Base-by-base conservation (phyloP, 2,113 vertebrate species). In the Porphyrio hochstetteri region DNA sequence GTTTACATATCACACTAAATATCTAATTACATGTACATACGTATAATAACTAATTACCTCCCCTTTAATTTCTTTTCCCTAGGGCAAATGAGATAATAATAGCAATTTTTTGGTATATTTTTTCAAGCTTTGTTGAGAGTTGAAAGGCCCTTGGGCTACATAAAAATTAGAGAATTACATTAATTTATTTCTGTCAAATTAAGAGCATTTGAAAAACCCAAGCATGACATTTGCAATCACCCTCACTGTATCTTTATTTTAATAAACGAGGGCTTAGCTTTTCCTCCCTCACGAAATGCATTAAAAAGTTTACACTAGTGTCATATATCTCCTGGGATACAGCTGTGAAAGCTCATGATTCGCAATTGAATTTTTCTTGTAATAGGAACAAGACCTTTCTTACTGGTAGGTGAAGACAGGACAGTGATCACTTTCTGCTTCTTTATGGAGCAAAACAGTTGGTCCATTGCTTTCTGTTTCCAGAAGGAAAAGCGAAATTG, bases 1-100 rank as follows among this genome's bases (percentile, higher is more conserved):
- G 46, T 92, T 96, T 95, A 82, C 55, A 56, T 80, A 95, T 91
- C 86, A 74, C 35, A 44, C 63, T 87, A 95, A 94, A 80, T 72
- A 90, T 96, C 69, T 97, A 96, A 95, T 95, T 88, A 85, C 31
- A 89, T 91, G 55, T 90, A 94, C 25, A 74, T 83, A 91, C 50
- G 38, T 90, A 55, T 86, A 94, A 93, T 91, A 93, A 80, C 70
- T 95, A 95, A 97, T 96, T 94, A 88, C 48, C 19, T 57, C 48
- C 56, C 50, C 33, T 89, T 91, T 95, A 84, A 64, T 89, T 90
- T 94, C 21, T 80, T 75, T 92, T 44, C 29, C 80, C 57, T 69
- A 84, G 74, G 75, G 81, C 52, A 80, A 69, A 16, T 12, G 63
- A 86, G 64, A 64, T 42, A 88, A 86, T 65, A 55, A 56, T 55